A percentile compares a stretch with the other conserved stretches of the same genome.
Evolutionary conservation across 2,797 vertebrate genomes (phyloP).

Genomic region (Ctenochaetus hawaiiensis): DNA sequence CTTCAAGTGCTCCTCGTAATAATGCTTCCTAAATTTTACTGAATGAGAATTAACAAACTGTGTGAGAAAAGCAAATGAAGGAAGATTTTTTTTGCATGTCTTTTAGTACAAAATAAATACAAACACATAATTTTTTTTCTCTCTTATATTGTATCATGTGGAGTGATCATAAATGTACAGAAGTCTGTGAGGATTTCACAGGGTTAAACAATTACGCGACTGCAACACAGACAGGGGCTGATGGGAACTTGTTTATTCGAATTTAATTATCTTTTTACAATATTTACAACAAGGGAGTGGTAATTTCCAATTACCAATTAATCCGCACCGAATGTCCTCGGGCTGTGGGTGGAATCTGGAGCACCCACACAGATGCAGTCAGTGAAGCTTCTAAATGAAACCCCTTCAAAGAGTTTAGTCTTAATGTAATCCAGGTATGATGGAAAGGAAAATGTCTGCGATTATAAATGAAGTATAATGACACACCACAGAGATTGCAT

Average conservation of each 20-base stretch:
- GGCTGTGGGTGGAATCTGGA: conserved; percentile 25
- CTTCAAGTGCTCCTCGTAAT: conserved; percentile 56
- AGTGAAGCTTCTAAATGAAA: neutral
- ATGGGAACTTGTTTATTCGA: neutral
- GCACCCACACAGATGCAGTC: neutral
- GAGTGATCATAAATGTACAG: too few relatives aligned
- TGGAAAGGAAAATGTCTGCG: neutral
- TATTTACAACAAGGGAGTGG: conserved; percentile 18
- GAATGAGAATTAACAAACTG: neutral
- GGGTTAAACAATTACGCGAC: neutral
- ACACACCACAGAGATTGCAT: neutral
- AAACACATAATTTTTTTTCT: neutral
- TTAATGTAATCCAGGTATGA: neutral
- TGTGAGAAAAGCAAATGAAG: neutral
- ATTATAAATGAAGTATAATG: neutral
- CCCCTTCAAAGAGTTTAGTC: neutral
- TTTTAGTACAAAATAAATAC: too few relatives aligned
- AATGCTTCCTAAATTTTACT: neutral
- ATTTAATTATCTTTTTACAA: neutral
- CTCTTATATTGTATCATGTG: too few relatives aligned
- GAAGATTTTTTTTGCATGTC: neutral
- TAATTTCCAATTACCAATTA: conserved; percentile 9
- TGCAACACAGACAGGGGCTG: neutral
- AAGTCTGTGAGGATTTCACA: neutral
- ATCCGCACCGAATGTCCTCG: neutral